Conservation (phyloP, 2,888 invertebrate species). For the Mantis religiosa region DNA sequence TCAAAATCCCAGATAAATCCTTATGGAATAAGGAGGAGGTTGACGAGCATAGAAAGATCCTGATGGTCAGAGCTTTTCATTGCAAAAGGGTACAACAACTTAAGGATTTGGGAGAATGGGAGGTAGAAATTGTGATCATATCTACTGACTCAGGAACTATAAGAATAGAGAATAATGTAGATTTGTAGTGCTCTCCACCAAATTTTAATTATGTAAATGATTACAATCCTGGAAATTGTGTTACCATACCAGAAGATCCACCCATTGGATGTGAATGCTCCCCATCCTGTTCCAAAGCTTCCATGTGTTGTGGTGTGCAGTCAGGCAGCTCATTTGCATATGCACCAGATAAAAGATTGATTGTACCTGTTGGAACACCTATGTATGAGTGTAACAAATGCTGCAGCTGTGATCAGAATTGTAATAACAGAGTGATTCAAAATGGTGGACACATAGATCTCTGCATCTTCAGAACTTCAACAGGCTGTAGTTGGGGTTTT, state of each 20-base stretch:
- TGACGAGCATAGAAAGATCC: too few relatives aligned
- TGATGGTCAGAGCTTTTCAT: conserved; percentile 50
- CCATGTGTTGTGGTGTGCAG: conserved; percentile 61
- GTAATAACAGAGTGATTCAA: too few relatives aligned
- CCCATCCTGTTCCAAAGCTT: conserved; percentile 51
- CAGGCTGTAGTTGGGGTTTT: too few relatives aligned
- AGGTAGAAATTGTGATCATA: conserved; percentile 66
- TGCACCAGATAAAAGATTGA: conserved; percentile 58
- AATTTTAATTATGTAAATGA: too few relatives aligned
- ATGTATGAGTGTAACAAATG: too few relatives aligned
- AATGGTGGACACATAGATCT: too few relatives aligned
- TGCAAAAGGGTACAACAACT: conserved; percentile 58
- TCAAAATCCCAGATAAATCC: conserved; percentile 43
- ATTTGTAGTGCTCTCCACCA: too few relatives aligned
- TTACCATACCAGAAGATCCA: too few relatives aligned
- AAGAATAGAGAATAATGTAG: conserved; percentile 73
- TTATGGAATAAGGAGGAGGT: conserved; percentile 39
- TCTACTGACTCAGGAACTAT: conserved; percentile 64
- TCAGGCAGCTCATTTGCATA: conserved; percentile 64
- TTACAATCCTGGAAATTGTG: too few relatives aligned
- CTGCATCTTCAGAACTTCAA: too few relatives aligned
- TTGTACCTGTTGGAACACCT: conserved; percentile 66
- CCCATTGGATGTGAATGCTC: too few relatives aligned
- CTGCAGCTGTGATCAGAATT: too few relatives aligned
- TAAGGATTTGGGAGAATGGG: conserved; percentile 63